A percentile compares a stretch with the other conserved stretches of the same genome.
These are phyloP conservation scores for Tetragnatha versicolor DNA, from an alignment of 1,140 invertebrate genomes.

Conservation along the genomic window DNA sequence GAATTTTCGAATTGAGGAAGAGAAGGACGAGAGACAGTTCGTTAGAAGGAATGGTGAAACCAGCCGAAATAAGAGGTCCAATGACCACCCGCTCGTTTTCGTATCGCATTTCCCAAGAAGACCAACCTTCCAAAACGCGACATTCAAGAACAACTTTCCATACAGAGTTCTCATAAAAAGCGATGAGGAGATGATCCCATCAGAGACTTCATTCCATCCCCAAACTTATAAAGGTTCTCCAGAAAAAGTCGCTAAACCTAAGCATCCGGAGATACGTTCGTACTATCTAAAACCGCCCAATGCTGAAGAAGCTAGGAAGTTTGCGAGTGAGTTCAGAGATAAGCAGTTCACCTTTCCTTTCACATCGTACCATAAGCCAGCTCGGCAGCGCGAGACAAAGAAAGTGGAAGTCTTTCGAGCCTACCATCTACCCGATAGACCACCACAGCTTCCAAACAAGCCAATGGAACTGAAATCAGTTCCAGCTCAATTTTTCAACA, in stretches of 20 bases:
- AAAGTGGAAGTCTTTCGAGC: no score
- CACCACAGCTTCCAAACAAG: background rate
- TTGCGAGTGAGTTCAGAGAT: background rate
- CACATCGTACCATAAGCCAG: background rate
- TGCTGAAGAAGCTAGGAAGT: background rate
- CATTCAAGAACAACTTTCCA: background rate
- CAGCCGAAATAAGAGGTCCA: no score
- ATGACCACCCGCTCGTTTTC: no score
- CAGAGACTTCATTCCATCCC: no score
- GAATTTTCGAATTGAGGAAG: no score
- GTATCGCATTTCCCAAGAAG: background rate
- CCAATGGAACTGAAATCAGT: background rate
- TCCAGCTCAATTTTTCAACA: background rate
- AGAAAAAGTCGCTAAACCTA: background rate
- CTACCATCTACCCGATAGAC: no score
- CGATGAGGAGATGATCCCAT: no score
- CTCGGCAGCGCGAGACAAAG: background rate
- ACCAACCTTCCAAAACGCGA: background rate
- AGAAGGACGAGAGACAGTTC: no score
- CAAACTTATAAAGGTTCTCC: no score
- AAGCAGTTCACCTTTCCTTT: background rate
- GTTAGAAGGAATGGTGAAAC: no score
- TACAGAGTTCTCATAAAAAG: background rate
- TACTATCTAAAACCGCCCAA: slow-evolving; percentile 19
- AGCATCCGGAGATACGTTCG: background rate